Evolutionary conservation across 2,113 vertebrate genomes (phyloP).

Genomic region (Microtus pennsylvanicus): DNA sequence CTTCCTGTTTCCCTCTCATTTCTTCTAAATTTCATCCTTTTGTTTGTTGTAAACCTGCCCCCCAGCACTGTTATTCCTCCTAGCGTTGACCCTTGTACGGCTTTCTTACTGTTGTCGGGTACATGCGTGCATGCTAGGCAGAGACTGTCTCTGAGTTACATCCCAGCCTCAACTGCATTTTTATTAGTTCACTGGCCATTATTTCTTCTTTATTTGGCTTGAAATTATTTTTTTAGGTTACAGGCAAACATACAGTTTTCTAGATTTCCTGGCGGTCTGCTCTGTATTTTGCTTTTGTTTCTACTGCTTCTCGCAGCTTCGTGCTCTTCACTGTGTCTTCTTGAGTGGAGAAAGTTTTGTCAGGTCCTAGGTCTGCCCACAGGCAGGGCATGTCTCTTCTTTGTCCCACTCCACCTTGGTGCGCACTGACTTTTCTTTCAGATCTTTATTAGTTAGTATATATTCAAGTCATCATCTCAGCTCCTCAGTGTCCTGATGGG

Average conservation of each 20-base stretch:
- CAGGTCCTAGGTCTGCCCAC: neutral
- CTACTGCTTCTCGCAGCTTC: neutral
- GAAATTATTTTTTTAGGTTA: neutral
- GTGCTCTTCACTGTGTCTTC: neutral
- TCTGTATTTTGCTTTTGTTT: neutral
- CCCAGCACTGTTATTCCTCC: neutral
- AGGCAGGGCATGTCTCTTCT: neutral
- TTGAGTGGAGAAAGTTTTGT: neutral
- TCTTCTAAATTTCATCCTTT: neutral
- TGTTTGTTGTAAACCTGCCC: neutral
- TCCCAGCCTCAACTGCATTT: neutral
- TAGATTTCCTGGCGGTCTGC: neutral
- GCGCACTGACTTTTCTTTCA: neutral
- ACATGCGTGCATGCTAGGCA: neutral
- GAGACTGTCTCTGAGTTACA: neutral
- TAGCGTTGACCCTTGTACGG: neutral
- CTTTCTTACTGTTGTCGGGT: neutral
- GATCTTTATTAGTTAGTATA: conserved; percentile 9
- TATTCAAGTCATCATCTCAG: neutral
- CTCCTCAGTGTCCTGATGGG: neutral
- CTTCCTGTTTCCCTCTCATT: neutral
- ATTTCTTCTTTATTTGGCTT: neutral
- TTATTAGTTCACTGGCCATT: neutral
- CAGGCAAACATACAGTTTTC: conserved; percentile 33
- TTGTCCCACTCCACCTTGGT: neutral